Conservation (phyloP, 64 coral and sea anemone species). For the Acropora tenuis region DNA sequence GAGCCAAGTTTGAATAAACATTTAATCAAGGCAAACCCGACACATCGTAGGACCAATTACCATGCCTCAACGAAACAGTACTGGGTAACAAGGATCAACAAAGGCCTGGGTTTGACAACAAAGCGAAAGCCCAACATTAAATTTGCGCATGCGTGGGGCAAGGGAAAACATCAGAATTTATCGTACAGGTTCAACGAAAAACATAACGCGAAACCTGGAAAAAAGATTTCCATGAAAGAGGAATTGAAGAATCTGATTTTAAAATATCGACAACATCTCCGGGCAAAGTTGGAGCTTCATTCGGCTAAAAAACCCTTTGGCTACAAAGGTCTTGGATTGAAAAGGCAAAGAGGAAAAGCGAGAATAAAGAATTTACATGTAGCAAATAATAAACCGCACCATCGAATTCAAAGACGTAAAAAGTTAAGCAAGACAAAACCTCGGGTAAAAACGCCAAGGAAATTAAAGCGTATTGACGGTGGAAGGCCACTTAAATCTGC, state of each 20-base stretch:
- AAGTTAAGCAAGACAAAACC: background rate
- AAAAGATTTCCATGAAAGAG: background rate
- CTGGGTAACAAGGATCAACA: background rate
- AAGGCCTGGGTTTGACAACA: background rate
- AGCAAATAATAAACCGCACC: background rate
- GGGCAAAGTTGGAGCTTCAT: background rate
- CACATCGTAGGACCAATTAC: background rate
- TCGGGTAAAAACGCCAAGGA: background rate
- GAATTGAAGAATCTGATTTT: conserved; percentile 30
- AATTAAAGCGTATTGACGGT: background rate
- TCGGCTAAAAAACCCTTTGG: background rate
- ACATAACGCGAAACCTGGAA: background rate
- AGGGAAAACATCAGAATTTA: conserved; percentile 7
- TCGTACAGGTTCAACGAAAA: conserved; percentile 4
- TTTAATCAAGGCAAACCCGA: background rate
- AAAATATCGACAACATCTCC: background rate
- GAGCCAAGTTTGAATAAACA: background rate
- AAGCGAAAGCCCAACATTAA: conserved; percentile 3
- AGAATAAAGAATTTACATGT: background rate
- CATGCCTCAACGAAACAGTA: background rate
- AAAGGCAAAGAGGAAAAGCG: background rate
- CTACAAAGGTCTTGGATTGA: background rate
- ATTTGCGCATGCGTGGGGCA: conserved; percentile 1
- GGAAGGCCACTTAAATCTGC: background rate
- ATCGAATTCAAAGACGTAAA: background rate